These are phyloP conservation scores for Drosophila bocqueti DNA, from an alignment of 1,140 invertebrate species.

Conservation along the genomic window DNA sequence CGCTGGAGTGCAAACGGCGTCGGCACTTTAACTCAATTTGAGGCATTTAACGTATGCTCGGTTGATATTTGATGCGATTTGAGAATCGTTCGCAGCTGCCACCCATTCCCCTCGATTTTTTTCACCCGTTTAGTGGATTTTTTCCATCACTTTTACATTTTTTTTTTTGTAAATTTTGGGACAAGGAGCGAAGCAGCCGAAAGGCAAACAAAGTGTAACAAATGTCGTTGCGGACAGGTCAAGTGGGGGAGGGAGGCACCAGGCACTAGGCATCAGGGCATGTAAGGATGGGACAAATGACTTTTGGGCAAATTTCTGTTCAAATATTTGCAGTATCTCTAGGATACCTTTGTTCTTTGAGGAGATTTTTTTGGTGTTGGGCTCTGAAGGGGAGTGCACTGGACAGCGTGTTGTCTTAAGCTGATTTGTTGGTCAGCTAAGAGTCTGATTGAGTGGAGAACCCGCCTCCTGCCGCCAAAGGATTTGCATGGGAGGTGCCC, in stretches of 20 bases:
- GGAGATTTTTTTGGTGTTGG: constrained; percentile 4
- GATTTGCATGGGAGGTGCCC: constrained; percentile 39
- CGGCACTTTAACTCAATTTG: constrained; percentile 84
- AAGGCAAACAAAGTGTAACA: constrained; percentile 82
- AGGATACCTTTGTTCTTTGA: constrained; percentile 9
- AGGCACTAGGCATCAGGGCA: too few relatives aligned
- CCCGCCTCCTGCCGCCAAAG: constrained; percentile 7
- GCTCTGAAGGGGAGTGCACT: background rate
- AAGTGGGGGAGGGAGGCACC: background rate
- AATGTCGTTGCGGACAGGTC: constrained; percentile 67
- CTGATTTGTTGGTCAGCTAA: constrained; percentile 75
- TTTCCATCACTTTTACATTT: background rate
- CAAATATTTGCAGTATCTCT: constrained; percentile 64
- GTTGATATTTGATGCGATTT: constrained; percentile 85
- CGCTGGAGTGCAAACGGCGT: constrained; percentile 49
- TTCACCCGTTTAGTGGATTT: constrained; percentile 33
- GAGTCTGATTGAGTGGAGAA: constrained; percentile 72
- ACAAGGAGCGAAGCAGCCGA: constrained; percentile 44
- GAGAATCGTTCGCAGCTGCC: constrained; percentile 43
- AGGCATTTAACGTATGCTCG: constrained; percentile 84
- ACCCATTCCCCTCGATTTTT: constrained; percentile 4
- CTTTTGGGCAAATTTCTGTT: constrained; percentile 63
- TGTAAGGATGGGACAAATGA: constrained; percentile 64
- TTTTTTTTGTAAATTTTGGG: background rate
- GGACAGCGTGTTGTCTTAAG: constrained; percentile 67